Evolutionary conservation across 1,140 invertebrate species (phyloP), one percentile per base, ranked within the genome.

Genomic region (Aphaenogaster ashmeadi): DNA sequence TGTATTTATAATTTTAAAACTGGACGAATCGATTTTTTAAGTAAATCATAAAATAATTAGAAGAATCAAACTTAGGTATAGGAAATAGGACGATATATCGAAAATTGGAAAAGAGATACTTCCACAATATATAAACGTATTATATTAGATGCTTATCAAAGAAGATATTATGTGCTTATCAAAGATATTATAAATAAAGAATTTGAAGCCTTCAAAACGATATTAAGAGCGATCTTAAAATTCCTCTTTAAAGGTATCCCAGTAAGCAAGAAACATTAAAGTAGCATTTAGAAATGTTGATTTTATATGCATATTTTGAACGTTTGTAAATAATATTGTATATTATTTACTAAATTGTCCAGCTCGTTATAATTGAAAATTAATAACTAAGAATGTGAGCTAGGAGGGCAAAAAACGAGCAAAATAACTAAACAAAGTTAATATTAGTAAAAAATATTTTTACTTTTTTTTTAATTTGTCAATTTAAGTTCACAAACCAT

Each of bases 21-120:
- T 50, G 1, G 7, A 21, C 3, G 18, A 50, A 71, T 71, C 27
- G 6, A 8, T 71, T 62, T 36, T 36, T 62, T 5, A 50, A 50
- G 6, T 50, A 71, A 71, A 33, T 52, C 0, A 21, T 18, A 52
- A 71, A 36, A 71, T 71, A 71, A 71, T 50, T 72, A 11, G 15
- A 33, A 8, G 9, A 74, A n/a, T 1, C 36, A n/a, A 74, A 54
- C 38, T 50, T 33, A 9, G 18, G 3, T n/a, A 41, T n/a, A 66
- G 3, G 8, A 69, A 41, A 41, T n/a, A 66, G 3, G 8, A 69
- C 6, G 21, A 38, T 11, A n/a, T 18, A 3, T 3, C 15, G 8
- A 36, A 54, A 52, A 9, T 72, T 27, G 27, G 27, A 27, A 52
- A 18, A 15, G 9, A 2, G 47, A 71, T 15, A 38, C 9, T 66